Percentiles rank a stretch among this genome's conserved stretches.
Conservation (phyloP, 2,888 invertebrate species). For the Drosophila ustulata region DNA sequence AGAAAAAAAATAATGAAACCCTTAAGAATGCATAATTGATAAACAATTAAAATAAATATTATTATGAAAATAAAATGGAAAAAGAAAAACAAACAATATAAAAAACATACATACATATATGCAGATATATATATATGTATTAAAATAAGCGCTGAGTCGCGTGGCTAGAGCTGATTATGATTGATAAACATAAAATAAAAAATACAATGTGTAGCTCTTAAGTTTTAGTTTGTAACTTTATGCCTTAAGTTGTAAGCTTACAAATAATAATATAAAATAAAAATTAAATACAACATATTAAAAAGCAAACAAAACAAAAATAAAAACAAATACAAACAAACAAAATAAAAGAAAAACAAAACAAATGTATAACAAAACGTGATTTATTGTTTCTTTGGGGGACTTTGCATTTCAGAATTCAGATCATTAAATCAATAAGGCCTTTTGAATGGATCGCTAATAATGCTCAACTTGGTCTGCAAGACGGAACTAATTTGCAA, state of each 20-base stretch:
- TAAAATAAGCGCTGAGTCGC: slow-evolving; percentile 44
- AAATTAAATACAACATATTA: slow-evolving; percentile 74
- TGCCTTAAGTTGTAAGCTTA: slow-evolving; percentile 84
- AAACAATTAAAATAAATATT: slow-evolving; percentile 42
- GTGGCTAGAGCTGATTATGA: slow-evolving; percentile 63
- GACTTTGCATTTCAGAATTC: background rate
- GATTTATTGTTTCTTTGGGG: slow-evolving; percentile 7
- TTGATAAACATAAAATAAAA: slow-evolving; percentile 39
- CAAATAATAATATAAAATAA: slow-evolving; percentile 73
- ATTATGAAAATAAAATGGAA: slow-evolving; percentile 9
- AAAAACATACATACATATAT: slow-evolving; percentile 21
- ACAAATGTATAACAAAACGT: slow-evolving; percentile 69
- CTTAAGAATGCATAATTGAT: slow-evolving; percentile 41
- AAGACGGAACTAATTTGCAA: too few relatives aligned
- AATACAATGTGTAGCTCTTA: slow-evolving; percentile 67
- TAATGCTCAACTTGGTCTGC: too few relatives aligned
- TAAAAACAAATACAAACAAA: slow-evolving; percentile 59
- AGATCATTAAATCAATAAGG: too few relatives aligned
- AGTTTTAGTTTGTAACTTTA: slow-evolving; percentile 83
- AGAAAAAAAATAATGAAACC: slow-evolving; percentile 11
- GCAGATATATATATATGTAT: slow-evolving; percentile 35
- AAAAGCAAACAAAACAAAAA: slow-evolving; percentile 68
- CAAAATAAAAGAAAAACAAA: slow-evolving; percentile 62
- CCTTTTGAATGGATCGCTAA: too few relatives aligned
- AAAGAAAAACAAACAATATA: background rate